Evolutionary conservation across 2,113 vertebrate genomes (phyloP), one percentile per base, ranked within the genome.

Genomic region (Nycticryphes semicollaris): DNA sequence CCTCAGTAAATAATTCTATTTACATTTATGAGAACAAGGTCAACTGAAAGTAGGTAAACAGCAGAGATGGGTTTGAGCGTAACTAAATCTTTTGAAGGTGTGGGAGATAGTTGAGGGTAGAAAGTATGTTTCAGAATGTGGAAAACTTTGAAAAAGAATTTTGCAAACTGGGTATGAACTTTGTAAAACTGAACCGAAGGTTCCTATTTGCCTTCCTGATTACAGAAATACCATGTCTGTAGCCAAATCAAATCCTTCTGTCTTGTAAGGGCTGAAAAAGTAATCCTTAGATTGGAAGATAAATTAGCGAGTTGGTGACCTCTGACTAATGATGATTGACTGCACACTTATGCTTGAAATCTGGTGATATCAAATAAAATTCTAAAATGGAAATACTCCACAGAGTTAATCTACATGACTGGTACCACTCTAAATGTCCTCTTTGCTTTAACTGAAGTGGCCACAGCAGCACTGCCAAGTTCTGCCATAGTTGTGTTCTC

Each of bases 41-140:
- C 59, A 80, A n/a, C 24, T 62, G 73, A 48, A 91, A 89, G 30
- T 12, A 74, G 3, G 41, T 50, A 31, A 88, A 64, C 12, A 4
- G 43, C 12, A 80, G 57, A 59, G 10, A 75, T 3, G 12, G 25
- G 66, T 35, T 69, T 74, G 4, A 79, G 23, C 1, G 3, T 41
- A 73, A 62, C 4, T 48, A 78, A 54, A 84, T 23, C 17, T 78
- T 78, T 56, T 35, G 66, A 78, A 63, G 11, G 11, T 3, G 6
- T 1, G 21, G 12, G 0, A 0, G 6, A 7, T 56, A 54, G 23
- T 33, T 85, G 33, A 31, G 9, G 12, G 9, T 7, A 74, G 30
- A 77, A 89, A 78, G 51, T 19, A 4, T 4, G 12, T 39, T 77
- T 83, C 64, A 81, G 33, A 86, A 91, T 15, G 47, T 33, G 5